A percentile compares a stretch with the other conserved stretches of the same genome.
Conservation (phyloP, 2,797 vertebrate genomes). For the Sternotherus odoratus region DNA sequence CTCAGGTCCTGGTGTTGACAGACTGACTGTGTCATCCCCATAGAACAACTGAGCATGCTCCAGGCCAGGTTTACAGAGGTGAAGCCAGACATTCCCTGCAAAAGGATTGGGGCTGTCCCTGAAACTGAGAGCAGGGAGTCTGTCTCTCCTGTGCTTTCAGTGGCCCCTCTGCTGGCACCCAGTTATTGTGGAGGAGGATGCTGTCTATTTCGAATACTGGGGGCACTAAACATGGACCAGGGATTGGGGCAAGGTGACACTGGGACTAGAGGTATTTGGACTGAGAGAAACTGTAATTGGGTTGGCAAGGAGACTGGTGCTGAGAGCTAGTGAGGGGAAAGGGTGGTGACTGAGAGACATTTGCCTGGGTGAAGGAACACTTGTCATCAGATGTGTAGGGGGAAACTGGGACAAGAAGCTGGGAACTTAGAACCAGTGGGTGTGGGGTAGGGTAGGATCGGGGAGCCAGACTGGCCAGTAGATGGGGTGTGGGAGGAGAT, state of each 20-base stretch:
- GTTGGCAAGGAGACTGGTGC: neutral
- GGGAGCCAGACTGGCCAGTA: neutral
- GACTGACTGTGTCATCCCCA: neutral
- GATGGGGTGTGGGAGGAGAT: neutral
- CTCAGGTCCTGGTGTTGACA: neutral
- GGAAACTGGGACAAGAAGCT: neutral
- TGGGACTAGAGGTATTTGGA: neutral
- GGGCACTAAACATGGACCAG: neutral
- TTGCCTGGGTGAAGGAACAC: neutral
- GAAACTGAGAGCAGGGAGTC: too few species aligned
- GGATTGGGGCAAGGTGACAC: neutral
- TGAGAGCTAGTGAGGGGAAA: neutral
- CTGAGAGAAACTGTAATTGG: neutral
- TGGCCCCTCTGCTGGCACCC: neutral
- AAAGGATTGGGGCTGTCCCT: neutral
- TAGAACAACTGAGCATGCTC: neutral
- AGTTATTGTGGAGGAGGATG: neutral
- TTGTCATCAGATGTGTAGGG: fast-evolving
- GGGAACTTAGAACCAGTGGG: neutral
- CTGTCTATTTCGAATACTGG: neutral
- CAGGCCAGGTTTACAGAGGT: neutral
- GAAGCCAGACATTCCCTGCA: neutral
- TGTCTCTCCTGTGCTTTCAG: neutral
- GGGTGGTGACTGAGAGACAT: neutral
- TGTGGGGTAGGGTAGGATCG: neutral